phyloP scores from a whole-genome alignment of 1,140 invertebrate genomes.

The Patella vulgata region DNA sequence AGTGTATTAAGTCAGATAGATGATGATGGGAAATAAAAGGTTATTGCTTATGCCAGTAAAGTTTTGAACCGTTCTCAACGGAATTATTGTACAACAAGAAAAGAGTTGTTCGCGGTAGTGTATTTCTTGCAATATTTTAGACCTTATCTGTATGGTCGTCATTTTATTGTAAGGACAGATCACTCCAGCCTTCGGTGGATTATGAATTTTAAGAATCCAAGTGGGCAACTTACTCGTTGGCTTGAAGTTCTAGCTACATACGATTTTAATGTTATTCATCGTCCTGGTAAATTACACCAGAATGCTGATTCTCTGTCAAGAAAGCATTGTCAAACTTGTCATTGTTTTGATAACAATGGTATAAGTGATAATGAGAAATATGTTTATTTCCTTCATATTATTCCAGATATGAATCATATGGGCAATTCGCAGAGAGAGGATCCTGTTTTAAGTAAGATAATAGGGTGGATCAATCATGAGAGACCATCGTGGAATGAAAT shows the following conservation, averaged over 20 bases:
- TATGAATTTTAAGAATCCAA: conserved; percentile 15
- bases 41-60: conserved; percentile 31
- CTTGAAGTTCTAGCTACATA: conserved; percentile 4
- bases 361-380: conserved; percentile 4
- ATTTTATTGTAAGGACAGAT: conserved; percentile 9
- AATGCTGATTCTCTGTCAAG: not conserved
- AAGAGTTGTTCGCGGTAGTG: conserved; percentile 45
- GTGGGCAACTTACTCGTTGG: conserved; percentile 14
- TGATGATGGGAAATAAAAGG: conserved; percentile 24
- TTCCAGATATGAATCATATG: conserved; percentile 1
- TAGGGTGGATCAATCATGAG: not conserved
- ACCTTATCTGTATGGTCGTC: conserved; percentile 34
- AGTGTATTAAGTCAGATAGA: conserved; percentile 41
- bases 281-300: not conserved
- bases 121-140: conserved; percentile 36
- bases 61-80: conserved; percentile 19
- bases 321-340: conserved; percentile 9
- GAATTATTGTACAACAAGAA: conserved; percentile 41
- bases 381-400: not conserved
- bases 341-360: conserved; percentile 11
- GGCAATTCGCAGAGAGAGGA: not conserved
- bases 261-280: not conserved
- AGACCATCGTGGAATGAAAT: conserved; percentile 5
- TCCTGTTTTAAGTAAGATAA: not conserved
- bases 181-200: conserved; percentile 12